Percentiles rank a stretch among this genome's conserved stretches.
Evolutionary conservation across 2,113 vertebrate genomes (phyloP).

Genomic region (Hystrix cristata): DNA sequence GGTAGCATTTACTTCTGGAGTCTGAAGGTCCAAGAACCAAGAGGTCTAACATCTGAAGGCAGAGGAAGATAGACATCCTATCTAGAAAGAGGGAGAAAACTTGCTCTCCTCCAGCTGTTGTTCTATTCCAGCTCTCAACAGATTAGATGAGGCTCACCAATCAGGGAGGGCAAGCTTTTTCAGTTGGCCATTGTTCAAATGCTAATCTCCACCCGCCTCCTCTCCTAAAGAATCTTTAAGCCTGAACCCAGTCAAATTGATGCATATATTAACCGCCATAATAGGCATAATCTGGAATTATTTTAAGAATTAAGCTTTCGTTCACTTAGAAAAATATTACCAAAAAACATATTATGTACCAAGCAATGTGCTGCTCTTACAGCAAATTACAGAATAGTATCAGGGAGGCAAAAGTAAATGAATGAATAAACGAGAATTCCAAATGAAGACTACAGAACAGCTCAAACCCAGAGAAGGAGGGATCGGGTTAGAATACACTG

Average conservation of each 20-base stretch:
- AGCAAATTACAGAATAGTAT: neutral
- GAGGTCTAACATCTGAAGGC: neutral
- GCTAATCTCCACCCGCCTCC: neutral
- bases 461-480: neutral
- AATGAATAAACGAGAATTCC: neutral
- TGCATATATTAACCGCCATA: neutral
- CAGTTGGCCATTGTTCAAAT: neutral
- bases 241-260: neutral
- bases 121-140: neutral
- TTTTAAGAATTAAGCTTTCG: constrained; percentile 6
- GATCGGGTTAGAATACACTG: neutral
- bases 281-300: neutral
- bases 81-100: neutral
- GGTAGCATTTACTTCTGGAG: neutral
- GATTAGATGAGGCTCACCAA: neutral
- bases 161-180: neutral
- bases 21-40: neutral
- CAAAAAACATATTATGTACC: neutral
- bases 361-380: neutral
- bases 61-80: neutral
- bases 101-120: too few relatives aligned
- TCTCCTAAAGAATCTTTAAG: neutral
- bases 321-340: neutral
- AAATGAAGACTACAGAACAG: neutral
- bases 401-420: neutral